These are phyloP conservation scores for Ceuthmochares aereus DNA, from an alignment of 2,113 vertebrate species.

Conservation along the genomic window DNA sequence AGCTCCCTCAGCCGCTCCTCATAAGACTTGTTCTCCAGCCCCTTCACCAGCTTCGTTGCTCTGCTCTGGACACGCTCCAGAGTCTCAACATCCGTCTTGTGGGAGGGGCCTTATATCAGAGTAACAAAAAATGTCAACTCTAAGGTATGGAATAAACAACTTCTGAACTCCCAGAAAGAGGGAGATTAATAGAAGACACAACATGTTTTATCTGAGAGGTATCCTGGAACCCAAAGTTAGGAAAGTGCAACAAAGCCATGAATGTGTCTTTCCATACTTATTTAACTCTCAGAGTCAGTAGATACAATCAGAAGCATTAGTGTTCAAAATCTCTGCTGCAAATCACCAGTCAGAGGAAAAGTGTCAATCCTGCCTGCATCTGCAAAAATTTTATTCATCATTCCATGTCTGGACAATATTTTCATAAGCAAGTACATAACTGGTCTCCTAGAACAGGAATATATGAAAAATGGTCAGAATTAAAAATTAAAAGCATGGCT, in stretches of 20 bases:
- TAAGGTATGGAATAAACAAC: not conserved
- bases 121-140: not conserved
- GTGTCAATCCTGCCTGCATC: not conserved
- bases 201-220: not conserved
- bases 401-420: not conserved
- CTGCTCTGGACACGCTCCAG: too few species aligned
- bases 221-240: not conserved
- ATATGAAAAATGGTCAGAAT: not conserved
- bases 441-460: not conserved
- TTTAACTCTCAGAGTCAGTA: not conserved
- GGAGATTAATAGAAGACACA: not conserved
- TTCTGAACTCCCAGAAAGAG: not conserved
- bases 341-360: not conserved
- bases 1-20: too few species aligned
- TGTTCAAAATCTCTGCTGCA: not conserved
- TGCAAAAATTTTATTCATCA: not conserved
- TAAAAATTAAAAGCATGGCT: not conserved
- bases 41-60: too few species aligned
- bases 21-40: too few species aligned
- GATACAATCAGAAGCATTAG: not conserved
- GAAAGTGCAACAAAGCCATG: not conserved
- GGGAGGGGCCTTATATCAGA: not conserved
- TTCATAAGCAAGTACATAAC: not conserved
- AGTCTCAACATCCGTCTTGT: too few species aligned
- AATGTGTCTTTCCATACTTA: not conserved